Evolutionary conservation across 2,113 vertebrate species (phyloP).

Genomic region (Thymallus thymallus): DNA sequence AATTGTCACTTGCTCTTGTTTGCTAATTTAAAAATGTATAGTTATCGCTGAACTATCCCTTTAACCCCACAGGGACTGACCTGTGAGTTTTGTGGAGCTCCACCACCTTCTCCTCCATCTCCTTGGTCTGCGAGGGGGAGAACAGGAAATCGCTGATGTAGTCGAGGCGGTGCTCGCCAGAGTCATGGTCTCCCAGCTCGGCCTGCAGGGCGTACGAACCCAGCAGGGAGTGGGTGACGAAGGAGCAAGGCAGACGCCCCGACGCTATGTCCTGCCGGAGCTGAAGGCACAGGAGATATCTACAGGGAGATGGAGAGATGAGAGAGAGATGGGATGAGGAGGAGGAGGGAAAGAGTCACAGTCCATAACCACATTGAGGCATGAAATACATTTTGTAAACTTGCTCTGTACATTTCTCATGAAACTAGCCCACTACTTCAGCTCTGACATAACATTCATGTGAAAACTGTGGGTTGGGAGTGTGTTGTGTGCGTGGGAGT

Average conservation of each 20-base stretch:
- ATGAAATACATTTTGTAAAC: background rate
- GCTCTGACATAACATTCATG: background rate
- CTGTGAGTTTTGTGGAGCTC: slow-evolving; percentile 94
- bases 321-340: background rate
- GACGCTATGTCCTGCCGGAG: slow-evolving; percentile 82
- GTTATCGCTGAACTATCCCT: too few relatives aligned
- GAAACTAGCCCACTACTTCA: too few relatives aligned
- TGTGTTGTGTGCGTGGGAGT: background rate
- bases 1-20: too few relatives aligned
- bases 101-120: slow-evolving; percentile 95
- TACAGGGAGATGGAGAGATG: slow-evolving; percentile 46
- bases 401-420: background rate
- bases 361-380: background rate
- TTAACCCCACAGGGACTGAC: slow-evolving; percentile 54
- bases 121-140: slow-evolving; percentile 88
- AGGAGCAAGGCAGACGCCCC: slow-evolving; percentile 83
- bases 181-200: slow-evolving; percentile 90
- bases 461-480: background rate
- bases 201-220: slow-evolving; percentile 85
- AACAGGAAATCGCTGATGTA: slow-evolving; percentile 86
- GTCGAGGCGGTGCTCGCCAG: slow-evolving; percentile 76
- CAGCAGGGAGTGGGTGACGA: slow-evolving; percentile 84
- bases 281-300: slow-evolving; percentile 87
- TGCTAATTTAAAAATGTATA: too few relatives aligned
- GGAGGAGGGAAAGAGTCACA: background rate